Conservation (phyloP, 2,113 vertebrate genomes). For the Phocoena phocoena region DNA sequence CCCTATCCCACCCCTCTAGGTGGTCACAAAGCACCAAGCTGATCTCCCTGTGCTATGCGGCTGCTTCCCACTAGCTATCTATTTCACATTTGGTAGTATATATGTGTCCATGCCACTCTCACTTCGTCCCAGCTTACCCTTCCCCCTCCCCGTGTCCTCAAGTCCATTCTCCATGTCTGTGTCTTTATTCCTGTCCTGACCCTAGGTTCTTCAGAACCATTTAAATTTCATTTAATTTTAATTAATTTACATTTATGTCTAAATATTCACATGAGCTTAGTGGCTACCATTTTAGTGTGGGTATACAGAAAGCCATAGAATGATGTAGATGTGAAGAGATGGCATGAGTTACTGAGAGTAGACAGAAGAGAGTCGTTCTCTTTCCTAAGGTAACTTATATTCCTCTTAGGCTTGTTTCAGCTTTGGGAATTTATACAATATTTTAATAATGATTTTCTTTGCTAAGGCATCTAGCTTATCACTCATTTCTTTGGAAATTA, state of each 20-base stretch:
- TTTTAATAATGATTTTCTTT: slow-evolving; percentile 21
- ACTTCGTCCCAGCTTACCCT: too few relatives aligned
- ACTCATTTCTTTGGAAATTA: not conserved
- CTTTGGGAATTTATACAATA: not conserved
- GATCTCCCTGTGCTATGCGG: too few relatives aligned
- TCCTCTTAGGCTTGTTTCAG: not conserved
- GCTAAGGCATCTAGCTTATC: not conserved
- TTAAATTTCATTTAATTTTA: not conserved
- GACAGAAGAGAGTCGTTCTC: not conserved
- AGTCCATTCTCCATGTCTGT: too few relatives aligned
- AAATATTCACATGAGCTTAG: not conserved
- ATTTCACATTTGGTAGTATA: too few relatives aligned
- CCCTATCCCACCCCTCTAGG: too few relatives aligned
- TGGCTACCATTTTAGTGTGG: not conserved
- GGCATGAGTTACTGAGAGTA: not conserved
- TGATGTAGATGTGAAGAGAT: not conserved
- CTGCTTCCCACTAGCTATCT: too few relatives aligned
- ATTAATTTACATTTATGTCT: not conserved
- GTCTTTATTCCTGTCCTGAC: too few relatives aligned
- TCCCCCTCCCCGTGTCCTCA: too few relatives aligned
- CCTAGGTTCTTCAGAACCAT: too few relatives aligned
- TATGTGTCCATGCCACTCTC: too few relatives aligned
- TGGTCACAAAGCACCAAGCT: too few relatives aligned
- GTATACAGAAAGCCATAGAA: not conserved
- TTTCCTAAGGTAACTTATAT: not conserved